phyloP scores from a whole-genome alignment of 2,888 invertebrate genomes.

The Temnothorax unifasciatus region DNA sequence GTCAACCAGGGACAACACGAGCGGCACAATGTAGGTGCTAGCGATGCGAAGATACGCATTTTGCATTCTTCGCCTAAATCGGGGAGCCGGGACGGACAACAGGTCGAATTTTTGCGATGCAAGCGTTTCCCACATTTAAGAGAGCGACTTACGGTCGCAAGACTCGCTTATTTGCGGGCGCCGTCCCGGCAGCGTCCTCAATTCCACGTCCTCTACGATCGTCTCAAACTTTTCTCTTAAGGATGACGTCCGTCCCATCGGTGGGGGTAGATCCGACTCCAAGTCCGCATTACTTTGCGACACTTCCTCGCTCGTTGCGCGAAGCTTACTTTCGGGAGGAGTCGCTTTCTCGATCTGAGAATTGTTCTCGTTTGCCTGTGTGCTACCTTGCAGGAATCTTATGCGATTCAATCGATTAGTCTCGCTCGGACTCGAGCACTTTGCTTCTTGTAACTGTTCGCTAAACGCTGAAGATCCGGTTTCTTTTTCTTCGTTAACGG shows the following conservation, averaged over 20 bases:
- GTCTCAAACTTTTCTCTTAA: slow-evolving; percentile 81
- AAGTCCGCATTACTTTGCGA: slow-evolving; percentile 28
- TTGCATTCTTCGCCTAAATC: slow-evolving; percentile 53
- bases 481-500: background rate
- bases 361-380: slow-evolving; percentile 29
- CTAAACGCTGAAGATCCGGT: background rate
- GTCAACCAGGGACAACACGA: slow-evolving; percentile 50
- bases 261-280: slow-evolving; percentile 48
- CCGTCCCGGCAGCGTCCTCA: slow-evolving; percentile 69
- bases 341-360: background rate
- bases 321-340: background rate
- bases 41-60: slow-evolving; percentile 47
- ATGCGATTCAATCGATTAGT: slow-evolving; percentile 72
- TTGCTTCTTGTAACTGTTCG: slow-evolving; percentile 8
- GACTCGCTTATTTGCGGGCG: slow-evolving; percentile 68
- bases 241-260: slow-evolving; percentile 75
- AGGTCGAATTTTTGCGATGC: slow-evolving; percentile 64
- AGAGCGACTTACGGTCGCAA: slow-evolving; percentile 79
- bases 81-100: slow-evolving; percentile 70
- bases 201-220: slow-evolving; percentile 79
- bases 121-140: slow-evolving; percentile 71
- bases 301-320: background rate
- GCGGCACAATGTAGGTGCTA: slow-evolving; percentile 57
- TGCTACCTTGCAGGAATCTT: slow-evolving; percentile 61
- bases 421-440: slow-evolving; percentile 53